Conservation (phyloP, 2,113 vertebrate species). For the Chloebia gouldiae region DNA sequence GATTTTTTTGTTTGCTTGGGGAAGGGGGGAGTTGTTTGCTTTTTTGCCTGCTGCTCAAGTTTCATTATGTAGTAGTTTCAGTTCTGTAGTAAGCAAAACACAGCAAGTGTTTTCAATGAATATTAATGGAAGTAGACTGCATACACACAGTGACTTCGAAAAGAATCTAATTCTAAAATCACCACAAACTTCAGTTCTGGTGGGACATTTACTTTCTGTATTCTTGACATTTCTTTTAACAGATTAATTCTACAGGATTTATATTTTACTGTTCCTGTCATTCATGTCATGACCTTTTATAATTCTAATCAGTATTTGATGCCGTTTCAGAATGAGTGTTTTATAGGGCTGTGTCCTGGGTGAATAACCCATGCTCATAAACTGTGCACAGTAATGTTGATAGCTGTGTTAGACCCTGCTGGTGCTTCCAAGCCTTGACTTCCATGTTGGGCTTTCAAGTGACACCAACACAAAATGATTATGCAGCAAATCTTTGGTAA, state of each 20-base stretch:
- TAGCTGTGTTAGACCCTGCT: not conserved
- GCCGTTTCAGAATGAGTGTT: not conserved
- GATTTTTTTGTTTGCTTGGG: not conserved
- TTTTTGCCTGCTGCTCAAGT: constrained; percentile 34
- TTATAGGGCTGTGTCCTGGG: not conserved
- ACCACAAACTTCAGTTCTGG: not conserved
- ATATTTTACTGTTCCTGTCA: not conserved
- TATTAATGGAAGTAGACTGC: constrained; percentile 14
- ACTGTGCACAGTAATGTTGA: not conserved
- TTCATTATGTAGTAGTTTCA: constrained; percentile 33
- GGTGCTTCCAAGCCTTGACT: not conserved
- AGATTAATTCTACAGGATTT: not conserved
- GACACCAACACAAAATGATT: not conserved
- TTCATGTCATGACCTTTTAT: not conserved
- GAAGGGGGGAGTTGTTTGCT: not conserved
- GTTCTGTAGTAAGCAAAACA: constrained; percentile 8
- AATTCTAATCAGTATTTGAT: not conserved
- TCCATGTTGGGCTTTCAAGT: not conserved
- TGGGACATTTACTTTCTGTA: not conserved
- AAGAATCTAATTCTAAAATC: not conserved
- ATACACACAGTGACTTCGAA: not conserved
- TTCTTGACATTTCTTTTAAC: not conserved
- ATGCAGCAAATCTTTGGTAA: not conserved
- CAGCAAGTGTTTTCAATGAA: constrained; percentile 11
- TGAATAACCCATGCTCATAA: not conserved